Conservation (phyloP, 2,113 vertebrate genomes). For the Labrus mixtus region DNA sequence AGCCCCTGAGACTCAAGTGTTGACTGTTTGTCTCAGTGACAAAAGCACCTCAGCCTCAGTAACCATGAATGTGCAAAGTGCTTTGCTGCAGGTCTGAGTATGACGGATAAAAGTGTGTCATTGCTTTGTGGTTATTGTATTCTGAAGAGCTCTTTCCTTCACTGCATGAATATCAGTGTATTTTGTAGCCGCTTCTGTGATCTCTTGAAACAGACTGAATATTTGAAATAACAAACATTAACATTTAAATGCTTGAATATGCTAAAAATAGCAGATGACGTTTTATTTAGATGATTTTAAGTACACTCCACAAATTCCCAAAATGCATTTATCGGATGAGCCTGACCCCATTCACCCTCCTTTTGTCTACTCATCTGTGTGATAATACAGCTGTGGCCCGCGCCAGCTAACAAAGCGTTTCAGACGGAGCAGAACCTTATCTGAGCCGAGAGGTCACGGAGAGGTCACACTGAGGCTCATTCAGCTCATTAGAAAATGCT, state of each 20-base stretch:
- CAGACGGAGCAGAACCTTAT: conserved; percentile 34
- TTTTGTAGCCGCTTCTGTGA: conserved; percentile 5
- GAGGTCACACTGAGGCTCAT: conserved; percentile 30
- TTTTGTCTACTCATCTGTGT: conserved; percentile 41
- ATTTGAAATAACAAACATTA: conserved; percentile 43
- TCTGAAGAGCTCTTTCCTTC: not conserved
- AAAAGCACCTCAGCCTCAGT: conserved; percentile 30
- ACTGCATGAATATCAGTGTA: not conserved
- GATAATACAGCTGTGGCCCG: conserved; percentile 32
- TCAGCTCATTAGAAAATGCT: conserved; percentile 42
- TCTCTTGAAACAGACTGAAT: conserved; percentile 2
- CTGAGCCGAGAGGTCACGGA: conserved; percentile 37
- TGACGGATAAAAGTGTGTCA: conserved; percentile 24
- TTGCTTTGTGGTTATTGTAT: conserved; percentile 10
- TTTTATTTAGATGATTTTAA: conserved; percentile 40
- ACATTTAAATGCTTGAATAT: not conserved
- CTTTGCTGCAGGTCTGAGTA: conserved; percentile 25
- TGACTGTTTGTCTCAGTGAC: conserved; percentile 32
- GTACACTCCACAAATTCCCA: conserved; percentile 9
- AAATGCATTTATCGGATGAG: conserved; percentile 27
- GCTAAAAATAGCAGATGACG: conserved; percentile 28
- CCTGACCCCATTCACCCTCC: conserved; percentile 11
- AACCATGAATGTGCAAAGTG: conserved; percentile 45
- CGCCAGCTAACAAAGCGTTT: conserved; percentile 8
- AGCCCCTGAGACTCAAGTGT: conserved; percentile 29